A percentile compares a stretch with the other conserved stretches of the same genome.
Conservation (phyloP, 2,888 invertebrate genomes). For the Steromphala cineraria region DNA sequence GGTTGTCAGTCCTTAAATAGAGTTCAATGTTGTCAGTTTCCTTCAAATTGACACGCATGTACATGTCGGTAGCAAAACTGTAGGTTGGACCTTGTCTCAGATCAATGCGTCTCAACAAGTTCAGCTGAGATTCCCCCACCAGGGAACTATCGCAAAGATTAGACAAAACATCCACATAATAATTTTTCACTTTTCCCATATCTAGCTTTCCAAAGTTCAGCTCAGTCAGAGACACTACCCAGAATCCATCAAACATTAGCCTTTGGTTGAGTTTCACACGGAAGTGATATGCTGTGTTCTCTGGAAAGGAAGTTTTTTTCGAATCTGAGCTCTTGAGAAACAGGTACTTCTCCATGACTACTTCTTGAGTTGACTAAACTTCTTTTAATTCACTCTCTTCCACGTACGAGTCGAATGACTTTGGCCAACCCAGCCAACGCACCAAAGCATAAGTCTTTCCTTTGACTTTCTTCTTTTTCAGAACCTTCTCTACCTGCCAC, state of each 20-base stretch:
- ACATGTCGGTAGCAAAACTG: neutral
- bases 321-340: neutral
- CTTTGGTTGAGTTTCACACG: neutral
- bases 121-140: neutral
- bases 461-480: neutral
- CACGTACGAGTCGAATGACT: neutral
- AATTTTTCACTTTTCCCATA: neutral
- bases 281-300: neutral
- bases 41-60: neutral
- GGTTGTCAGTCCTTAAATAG: neutral
- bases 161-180: neutral
- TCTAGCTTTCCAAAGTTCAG: neutral
- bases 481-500: neutral
- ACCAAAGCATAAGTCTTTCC: neutral
- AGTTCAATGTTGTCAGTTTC: neutral
- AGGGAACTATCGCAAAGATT: neutral
- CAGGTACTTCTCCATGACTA: neutral
- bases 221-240: neutral
- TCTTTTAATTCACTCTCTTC: neutral
- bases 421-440: neutral
- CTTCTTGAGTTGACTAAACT: neutral
- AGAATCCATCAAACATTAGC: neutral
- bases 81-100: neutral
- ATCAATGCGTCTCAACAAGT: neutral
- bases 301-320: neutral